Base-by-base conservation (phyloP, 2,113 vertebrate species). In the Oenanthe oenanthe region DNA sequence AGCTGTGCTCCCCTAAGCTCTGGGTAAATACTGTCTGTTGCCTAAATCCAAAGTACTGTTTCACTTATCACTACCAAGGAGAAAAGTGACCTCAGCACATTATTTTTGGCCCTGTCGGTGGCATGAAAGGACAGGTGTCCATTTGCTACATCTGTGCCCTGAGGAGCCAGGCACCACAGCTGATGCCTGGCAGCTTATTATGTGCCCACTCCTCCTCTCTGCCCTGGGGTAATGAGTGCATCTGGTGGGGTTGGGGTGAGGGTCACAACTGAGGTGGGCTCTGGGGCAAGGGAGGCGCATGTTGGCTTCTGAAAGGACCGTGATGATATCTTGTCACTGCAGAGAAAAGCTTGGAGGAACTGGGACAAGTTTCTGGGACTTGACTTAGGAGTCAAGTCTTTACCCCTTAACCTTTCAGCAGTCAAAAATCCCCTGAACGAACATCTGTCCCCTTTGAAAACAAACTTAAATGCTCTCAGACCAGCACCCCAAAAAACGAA, bases 21-120 rank as follows among this genome's bases (percentile, higher is more conserved):
- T 45, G 45, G 10, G n/a, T 76, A 48, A 68, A 88, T 71, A 20
- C 31, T 85, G 2, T 25, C 80, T 20, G n/a, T 65, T 66, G 48
- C 51, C 61, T 71, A 8, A 51, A 17, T 51, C 74, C 85, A 72
- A 88, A 82, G 62, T 6, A 29, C 45, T 57, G 5, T 72, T 93
- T 75, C 48, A 32, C 24, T 75, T 85, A 68, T 29, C 0, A 0
- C 58, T 22, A 56, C 62, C 31, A 54, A 65, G 26, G 25, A 94
- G n/a, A 77, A 57, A 61, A 83, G 58, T 88, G 78, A 89, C 62
- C 48, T 93, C 45, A 20, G 66, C 26, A 42, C 34, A 24, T 85
- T 87, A 94, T 93, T 89, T 95, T 89, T 91, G 87, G 58, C 88
- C 91, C 93, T 85, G 77, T 81, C 2, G n/a, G 89, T 82, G 65